phyloP scores from a whole-genome alignment of 64 coral and sea anemone genomes.

The Hydrozoanthus tunicans region DNA sequence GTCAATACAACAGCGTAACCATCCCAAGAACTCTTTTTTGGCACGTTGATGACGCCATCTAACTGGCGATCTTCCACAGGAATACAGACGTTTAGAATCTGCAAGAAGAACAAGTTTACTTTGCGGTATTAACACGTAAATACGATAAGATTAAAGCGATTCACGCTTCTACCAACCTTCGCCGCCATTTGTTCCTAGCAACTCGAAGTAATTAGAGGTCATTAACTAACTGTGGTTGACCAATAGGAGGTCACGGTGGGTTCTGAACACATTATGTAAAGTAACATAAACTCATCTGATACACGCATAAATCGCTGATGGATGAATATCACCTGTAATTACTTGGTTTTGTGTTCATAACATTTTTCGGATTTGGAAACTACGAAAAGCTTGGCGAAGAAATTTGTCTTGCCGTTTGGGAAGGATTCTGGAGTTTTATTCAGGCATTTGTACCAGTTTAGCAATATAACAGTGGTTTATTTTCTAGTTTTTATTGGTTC shows the following conservation, averaged over 20 bases:
- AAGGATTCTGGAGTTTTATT: too few relatives aligned
- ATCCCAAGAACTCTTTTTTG: conserved; percentile 76
- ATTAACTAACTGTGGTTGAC: neutral
- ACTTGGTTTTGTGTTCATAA: too few relatives aligned
- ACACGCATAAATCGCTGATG: too few relatives aligned
- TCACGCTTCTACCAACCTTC: conserved; percentile 18
- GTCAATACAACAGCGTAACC: conserved; percentile 90
- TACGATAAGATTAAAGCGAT: neutral
- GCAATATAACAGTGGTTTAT: too few relatives aligned
- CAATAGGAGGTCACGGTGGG: neutral
- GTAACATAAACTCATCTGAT: too few relatives aligned
- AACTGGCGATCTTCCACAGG: conserved; percentile 82
- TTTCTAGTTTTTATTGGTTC: too few relatives aligned
- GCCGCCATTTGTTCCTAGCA: conserved; percentile 66
- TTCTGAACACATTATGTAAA: too few relatives aligned
- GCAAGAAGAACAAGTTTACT: neutral
- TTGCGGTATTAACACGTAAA: neutral
- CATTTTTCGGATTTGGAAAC: too few relatives aligned
- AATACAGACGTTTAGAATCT: conserved; percentile 68
- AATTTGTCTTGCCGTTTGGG: too few relatives aligned
- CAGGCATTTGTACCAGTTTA: too few relatives aligned
- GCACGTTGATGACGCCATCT: conserved; percentile 82
- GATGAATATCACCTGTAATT: too few relatives aligned
- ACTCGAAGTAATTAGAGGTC: neutral
- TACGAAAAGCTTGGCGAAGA: too few relatives aligned